Conservation (phyloP, 2,888 invertebrate species). For the Drosophila histrio region DNA sequence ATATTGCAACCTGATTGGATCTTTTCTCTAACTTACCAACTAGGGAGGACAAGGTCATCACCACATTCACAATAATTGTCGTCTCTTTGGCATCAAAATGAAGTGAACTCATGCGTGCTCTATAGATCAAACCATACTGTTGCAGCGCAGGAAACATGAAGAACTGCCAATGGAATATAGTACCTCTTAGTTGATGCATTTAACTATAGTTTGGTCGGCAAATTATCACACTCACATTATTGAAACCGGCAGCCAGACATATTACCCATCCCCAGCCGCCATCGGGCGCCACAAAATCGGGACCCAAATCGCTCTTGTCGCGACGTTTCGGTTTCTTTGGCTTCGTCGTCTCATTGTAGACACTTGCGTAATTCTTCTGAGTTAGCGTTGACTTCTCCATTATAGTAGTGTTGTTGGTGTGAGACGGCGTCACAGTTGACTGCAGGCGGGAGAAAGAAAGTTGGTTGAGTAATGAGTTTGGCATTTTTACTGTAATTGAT, state of each 20-base stretch:
- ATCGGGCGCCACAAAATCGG: slow-evolving; percentile 89
- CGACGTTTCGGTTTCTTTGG: slow-evolving; percentile 84
- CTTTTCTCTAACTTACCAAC: slow-evolving; percentile 88
- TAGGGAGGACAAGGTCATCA: slow-evolving; percentile 88
- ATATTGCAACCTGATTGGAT: background rate
- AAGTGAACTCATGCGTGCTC: slow-evolving; percentile 86
- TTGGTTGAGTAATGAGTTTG: slow-evolving; percentile 8
- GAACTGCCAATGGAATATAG: slow-evolving; percentile 84
- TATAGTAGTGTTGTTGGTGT: background rate
- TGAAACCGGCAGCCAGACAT: slow-evolving; percentile 89
- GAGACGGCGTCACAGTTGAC: background rate
- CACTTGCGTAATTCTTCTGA: slow-evolving; percentile 70
- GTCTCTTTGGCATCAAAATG: slow-evolving; percentile 88
- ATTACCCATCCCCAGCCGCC: slow-evolving; percentile 91
- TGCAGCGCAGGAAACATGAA: slow-evolving; percentile 88
- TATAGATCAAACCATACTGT: slow-evolving; percentile 89
- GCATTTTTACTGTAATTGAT: background rate
- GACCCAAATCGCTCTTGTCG: slow-evolving; percentile 83
- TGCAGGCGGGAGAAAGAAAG: background rate
- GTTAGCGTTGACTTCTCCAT: slow-evolving; percentile 72
- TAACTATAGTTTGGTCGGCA: background rate
- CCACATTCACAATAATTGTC: slow-evolving; percentile 89
- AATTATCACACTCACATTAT: slow-evolving; percentile 88
- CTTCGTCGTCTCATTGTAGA: slow-evolving; percentile 81
- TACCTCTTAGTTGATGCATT: background rate